phyloP scores from a whole-genome alignment of 2,888 invertebrate genomes.

The Eupsilia transversa region DNA sequence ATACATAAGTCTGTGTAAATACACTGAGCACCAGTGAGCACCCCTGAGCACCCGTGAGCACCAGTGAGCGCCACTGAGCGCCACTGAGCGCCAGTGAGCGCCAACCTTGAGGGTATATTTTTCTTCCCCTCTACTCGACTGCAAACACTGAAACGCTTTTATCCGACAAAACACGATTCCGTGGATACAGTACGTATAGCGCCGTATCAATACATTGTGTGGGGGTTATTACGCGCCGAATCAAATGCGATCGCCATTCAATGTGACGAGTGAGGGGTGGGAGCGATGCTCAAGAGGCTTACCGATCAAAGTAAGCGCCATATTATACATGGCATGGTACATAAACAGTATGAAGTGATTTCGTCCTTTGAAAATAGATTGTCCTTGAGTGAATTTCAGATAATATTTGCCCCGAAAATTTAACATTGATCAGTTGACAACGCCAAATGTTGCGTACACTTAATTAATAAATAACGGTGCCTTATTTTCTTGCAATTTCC shows the following conservation, averaged over 20 bases:
- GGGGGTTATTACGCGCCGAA: constrained; percentile 41
- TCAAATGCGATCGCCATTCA: constrained; percentile 45
- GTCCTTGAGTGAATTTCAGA: constrained; percentile 11
- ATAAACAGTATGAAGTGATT: constrained; percentile 19
- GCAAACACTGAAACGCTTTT: constrained; percentile 81
- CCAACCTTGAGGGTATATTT: constrained; percentile 58
- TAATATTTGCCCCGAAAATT: constrained; percentile 16
- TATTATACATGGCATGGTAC: constrained; percentile 9
- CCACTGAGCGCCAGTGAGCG: not conserved
- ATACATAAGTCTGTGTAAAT: constrained; percentile 9
- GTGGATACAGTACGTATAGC: constrained; percentile 52
- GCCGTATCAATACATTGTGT: constrained; percentile 48
- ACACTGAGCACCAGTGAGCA: constrained; percentile 22
- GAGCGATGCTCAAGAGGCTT: constrained; percentile 29
- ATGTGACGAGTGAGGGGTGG: constrained; percentile 12
- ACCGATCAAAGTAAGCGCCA: constrained; percentile 11
- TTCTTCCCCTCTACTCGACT: constrained; percentile 50
- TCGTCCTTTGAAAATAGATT: constrained; percentile 1
- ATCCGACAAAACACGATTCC: constrained; percentile 73
- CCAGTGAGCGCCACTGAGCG: constrained; percentile 4
- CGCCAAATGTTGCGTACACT: constrained; percentile 43
- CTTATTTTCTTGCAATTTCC: constrained; percentile 28
- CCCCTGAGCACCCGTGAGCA: not conserved
- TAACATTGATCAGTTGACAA: constrained; percentile 43
- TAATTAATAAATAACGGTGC: constrained; percentile 44